phyloP scores from a whole-genome alignment of 2,888 invertebrate species.

The Ectemnius lituratus region DNA sequence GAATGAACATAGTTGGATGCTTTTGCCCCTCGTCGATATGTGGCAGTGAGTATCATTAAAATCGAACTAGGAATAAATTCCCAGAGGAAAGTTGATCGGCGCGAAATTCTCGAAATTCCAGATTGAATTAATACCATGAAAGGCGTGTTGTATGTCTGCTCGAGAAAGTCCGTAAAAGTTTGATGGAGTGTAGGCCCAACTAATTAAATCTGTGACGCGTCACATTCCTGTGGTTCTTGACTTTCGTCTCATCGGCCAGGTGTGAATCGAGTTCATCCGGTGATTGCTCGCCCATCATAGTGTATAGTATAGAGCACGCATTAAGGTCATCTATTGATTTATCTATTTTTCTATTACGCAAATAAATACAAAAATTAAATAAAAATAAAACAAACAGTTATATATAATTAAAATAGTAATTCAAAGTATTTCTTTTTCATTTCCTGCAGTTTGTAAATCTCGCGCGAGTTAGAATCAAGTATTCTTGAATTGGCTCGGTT shows the following conservation, averaged over 20 bases:
- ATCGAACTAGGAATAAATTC: background rate
- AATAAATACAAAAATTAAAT: too few species aligned
- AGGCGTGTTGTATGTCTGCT: background rate
- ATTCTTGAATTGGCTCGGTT: too few species aligned
- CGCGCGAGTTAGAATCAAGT: background rate
- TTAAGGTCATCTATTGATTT: too few species aligned
- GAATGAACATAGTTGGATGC: conserved; percentile 37
- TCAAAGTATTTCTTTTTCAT: too few species aligned
- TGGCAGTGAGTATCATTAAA: conserved; percentile 30
- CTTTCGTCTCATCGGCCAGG: background rate
- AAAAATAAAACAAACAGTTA: too few species aligned
- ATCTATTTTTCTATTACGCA: too few species aligned
- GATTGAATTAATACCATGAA: too few species aligned
- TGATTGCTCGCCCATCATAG: too few species aligned
- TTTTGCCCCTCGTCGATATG: conserved; percentile 29
- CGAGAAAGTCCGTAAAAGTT: conserved; percentile 4
- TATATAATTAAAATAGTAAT: too few species aligned
- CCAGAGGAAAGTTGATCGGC: background rate
- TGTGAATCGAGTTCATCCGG: background rate
- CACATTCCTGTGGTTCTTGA: background rate
- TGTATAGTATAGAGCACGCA: too few species aligned
- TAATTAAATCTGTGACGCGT: background rate
- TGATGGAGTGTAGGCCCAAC: background rate
- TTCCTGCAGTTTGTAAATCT: background rate
- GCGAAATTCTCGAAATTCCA: too few species aligned